Evolutionary conservation across 2,888 invertebrate genomes (phyloP), one percentile per base, ranked within the genome.

Genomic region (Ectemnius cavifrons): DNA sequence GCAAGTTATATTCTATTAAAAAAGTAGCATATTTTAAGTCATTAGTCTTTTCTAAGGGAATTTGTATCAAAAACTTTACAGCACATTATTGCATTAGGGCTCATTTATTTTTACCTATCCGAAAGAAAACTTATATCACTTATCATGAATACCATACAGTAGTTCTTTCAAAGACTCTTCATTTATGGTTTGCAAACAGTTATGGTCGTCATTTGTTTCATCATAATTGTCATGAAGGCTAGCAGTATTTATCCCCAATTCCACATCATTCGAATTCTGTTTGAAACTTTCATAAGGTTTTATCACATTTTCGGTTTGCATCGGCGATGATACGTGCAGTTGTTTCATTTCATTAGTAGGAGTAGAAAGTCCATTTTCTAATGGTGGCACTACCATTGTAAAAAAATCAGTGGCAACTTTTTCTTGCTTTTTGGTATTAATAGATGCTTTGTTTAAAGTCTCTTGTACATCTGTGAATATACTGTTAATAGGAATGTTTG

Each of bases 341-440:
- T 94, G 94, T 89, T 94, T 93, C 76, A 95, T 91, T 80, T 94
- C 93, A 83, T 93, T 92, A 45, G 94, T 94, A 11, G 95, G 94
- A 2, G 95, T 94, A 70, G 94, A 93, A 16, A 93, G 89, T 57
- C 71, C 71, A 60, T 68, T 84, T 87, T 92, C 93, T 78, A 93
- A 87, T 84, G 90, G 92, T 78, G 90, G 92, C 88, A 91, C 91
- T 81, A 91, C 91, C 89, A 90, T 90, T 76, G 91, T 91, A 79
- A 92, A 91, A 72, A 92, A 90, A 83, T 92, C 92, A 4, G 87
- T 88, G 1, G 83, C 49, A 45, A 58, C 71, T 60, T 77, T 69
- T 20, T 68, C 45, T 13, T 63, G 8, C 28, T 81, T 76, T 37
- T 71, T 76, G 67, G 67, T 69, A 23, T 68, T 27, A 4, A 68